phyloP scores from a whole-genome alignment of 2,888 invertebrate species.

The Aphidius colemani region DNA sequence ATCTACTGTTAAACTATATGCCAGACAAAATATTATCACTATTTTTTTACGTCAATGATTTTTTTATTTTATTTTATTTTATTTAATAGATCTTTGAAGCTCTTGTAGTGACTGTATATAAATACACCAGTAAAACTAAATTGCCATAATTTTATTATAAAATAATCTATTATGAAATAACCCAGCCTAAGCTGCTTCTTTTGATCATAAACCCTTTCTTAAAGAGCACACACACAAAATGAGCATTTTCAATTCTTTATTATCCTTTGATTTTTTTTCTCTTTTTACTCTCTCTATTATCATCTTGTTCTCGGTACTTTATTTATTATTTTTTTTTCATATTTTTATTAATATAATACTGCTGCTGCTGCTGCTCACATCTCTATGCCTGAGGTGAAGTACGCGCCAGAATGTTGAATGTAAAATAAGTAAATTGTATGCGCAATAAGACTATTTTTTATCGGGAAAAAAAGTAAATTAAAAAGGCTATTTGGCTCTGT shows the following conservation, averaged over 20 bases:
- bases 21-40: not conserved
- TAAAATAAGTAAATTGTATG: slow-evolving; percentile 22
- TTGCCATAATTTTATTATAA: too few species aligned
- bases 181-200: too few species aligned
- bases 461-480: slow-evolving; percentile 7
- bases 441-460: too few species aligned
- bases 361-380: too few species aligned
- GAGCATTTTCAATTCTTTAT: not conserved
- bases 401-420: slow-evolving; percentile 32
- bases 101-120: too few species aligned
- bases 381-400: slow-evolving; percentile 13
- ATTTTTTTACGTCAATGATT: slow-evolving; percentile 21
- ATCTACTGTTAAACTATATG: not conserved
- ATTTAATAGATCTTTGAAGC: too few species aligned
- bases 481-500: not conserved
- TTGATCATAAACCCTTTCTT: too few species aligned
- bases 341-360: too few species aligned
- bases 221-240: not conserved
- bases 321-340: not conserved
- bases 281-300: slow-evolving; percentile 10
- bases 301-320: not conserved
- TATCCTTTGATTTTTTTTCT: slow-evolving; percentile 8
- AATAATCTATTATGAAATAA: too few species aligned
- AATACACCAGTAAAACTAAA: too few species aligned
- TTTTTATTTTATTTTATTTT: slow-evolving; percentile 18